A percentile compares a stretch with the other conserved stretches of the same genome.
phyloP scores from a whole-genome alignment of 2,113 vertebrate genomes.

The Stercorarius parasiticus region DNA sequence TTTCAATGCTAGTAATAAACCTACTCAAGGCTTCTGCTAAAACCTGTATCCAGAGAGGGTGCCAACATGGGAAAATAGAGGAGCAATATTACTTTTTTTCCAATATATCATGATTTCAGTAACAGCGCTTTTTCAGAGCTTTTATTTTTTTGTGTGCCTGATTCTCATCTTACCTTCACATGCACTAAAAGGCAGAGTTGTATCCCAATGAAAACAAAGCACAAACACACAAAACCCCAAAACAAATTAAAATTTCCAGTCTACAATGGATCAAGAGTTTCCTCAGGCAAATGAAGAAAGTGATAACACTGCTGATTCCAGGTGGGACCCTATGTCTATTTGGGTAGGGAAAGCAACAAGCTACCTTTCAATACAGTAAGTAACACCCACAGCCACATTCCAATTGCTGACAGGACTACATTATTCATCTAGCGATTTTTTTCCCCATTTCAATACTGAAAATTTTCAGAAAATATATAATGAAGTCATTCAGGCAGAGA shows the following conservation, averaged over 20 bases:
- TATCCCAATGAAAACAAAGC: neutral
- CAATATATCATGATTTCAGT: neutral
- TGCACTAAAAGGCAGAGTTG: neutral
- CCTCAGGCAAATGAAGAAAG: neutral
- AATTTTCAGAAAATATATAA: neutral
- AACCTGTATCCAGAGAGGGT: neutral
- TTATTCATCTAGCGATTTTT: neutral
- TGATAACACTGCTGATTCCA: neutral
- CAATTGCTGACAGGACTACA: neutral
- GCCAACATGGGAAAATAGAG: neutral
- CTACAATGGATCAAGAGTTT: neutral
- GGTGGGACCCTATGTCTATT: neutral
- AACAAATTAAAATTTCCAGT: neutral
- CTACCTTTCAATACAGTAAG: neutral
- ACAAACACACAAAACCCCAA: fast-evolving
- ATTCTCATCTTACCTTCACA: neutral
- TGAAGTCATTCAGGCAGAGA: neutral
- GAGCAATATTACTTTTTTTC: neutral
- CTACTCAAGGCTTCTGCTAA: neutral
- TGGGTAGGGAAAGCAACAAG: neutral
- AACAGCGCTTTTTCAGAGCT: neutral
- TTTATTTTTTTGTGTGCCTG: neutral
- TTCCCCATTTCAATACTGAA: neutral
- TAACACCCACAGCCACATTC: neutral
- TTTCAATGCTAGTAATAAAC: neutral